These are phyloP conservation scores for Pomatorhinus ruficollis DNA, from an alignment of 2,113 vertebrate species.

Conservation along the genomic window DNA sequence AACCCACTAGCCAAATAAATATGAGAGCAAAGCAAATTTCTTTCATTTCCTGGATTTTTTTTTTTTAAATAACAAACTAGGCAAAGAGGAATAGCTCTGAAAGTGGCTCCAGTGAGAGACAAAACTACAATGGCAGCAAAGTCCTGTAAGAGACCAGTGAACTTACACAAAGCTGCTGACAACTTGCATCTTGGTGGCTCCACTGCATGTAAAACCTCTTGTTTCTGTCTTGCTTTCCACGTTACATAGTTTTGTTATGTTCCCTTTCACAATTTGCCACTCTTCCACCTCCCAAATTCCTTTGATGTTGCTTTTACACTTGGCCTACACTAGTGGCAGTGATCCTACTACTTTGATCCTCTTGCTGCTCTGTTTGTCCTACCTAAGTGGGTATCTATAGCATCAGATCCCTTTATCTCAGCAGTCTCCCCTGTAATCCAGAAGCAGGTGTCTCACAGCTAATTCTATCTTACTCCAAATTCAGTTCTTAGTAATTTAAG, in stretches of 20 bases:
- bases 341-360: not conserved
- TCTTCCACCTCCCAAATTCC: not conserved
- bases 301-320: not conserved
- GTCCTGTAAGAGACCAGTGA: not conserved
- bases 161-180: not conserved
- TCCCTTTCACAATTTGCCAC: not conserved
- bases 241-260: not conserved
- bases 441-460: not conserved
- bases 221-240: not conserved
- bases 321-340: not conserved
- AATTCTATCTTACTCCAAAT: conserved; percentile 40
- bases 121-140: not conserved
- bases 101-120: not conserved
- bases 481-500: not conserved
- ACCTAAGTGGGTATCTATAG: not conserved
- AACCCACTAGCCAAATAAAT: not conserved
- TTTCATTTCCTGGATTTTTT: not conserved
- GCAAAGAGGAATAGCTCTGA: not conserved
- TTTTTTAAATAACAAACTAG: not conserved
- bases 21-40: not conserved
- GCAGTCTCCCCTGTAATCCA: conserved; percentile 22
- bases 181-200: not conserved
- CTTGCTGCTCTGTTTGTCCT: not conserved
- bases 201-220: not conserved
- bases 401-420: not conserved